phyloP scores from a whole-genome alignment of 2,797 vertebrate genomes.

The Acrossocheilus wenchowensis region DNA sequence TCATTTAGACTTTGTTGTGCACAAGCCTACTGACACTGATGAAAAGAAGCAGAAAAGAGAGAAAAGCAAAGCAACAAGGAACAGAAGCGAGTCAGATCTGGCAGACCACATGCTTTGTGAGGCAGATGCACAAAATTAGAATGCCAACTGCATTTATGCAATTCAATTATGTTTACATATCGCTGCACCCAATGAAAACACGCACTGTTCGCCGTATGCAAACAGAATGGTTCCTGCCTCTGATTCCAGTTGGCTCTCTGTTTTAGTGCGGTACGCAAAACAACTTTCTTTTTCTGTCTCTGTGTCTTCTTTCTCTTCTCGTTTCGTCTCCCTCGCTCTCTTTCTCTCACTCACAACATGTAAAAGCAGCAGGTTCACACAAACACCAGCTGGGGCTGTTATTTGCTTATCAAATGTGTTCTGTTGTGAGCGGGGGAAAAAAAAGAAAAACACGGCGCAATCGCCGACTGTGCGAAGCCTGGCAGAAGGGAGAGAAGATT shows the following conservation, averaged over 20 bases:
- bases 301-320: slow-evolving; percentile 23
- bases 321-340: slow-evolving; percentile 24
- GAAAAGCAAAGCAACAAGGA: not conserved
- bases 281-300: slow-evolving; percentile 51
- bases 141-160: slow-evolving; percentile 53
- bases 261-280: slow-evolving; percentile 43
- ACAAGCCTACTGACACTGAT: slow-evolving; percentile 25
- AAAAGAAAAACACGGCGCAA: slow-evolving; percentile 19
- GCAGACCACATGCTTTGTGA: slow-evolving; percentile 43
- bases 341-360: slow-evolving; percentile 37
- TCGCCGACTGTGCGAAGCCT: slow-evolving; percentile 33
- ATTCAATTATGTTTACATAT: slow-evolving; percentile 63
- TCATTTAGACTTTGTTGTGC: slow-evolving; percentile 53
- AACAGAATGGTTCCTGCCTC: slow-evolving; percentile 38
- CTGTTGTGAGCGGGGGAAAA: slow-evolving; percentile 43
- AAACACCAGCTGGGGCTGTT: slow-evolving; percentile 54
- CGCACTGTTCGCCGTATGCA: slow-evolving; percentile 41
- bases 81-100: slow-evolving; percentile 37
- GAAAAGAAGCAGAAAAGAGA: slow-evolving; percentile 40
- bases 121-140: slow-evolving; percentile 53
- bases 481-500: slow-evolving; percentile 59
- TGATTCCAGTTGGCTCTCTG: slow-evolving; percentile 50
- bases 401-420: slow-evolving; percentile 63
- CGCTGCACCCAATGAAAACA: slow-evolving; percentile 52
- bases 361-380: slow-evolving; percentile 53